Percentiles rank a stretch among this genome's conserved stretches.
Conservation (phyloP, 2,888 invertebrate genomes). For the Zonitis immaculata region DNA sequence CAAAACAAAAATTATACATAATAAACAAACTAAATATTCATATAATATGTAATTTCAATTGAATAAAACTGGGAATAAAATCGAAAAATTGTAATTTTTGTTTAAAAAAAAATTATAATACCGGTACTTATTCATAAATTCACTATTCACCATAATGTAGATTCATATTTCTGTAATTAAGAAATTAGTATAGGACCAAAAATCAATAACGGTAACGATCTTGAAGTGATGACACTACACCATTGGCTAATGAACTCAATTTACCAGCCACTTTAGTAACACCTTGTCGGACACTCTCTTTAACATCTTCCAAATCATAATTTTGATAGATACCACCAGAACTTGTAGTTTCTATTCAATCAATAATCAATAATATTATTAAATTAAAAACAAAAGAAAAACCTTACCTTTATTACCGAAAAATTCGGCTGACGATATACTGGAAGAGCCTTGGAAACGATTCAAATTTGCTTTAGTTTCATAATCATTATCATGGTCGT, state of each 20-base stretch:
- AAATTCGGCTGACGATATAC: slow-evolving; percentile 95
- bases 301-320: slow-evolving; percentile 91
- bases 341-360: slow-evolving; percentile 15
- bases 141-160: slow-evolving; percentile 5
- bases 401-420: slow-evolving; percentile 55
- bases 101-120: background rate
- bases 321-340: slow-evolving; percentile 49
- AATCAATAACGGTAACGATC: slow-evolving; percentile 43
- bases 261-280: slow-evolving; percentile 97
- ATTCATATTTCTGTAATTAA: slow-evolving; percentile 1
- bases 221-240: slow-evolving; percentile 90
- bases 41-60: background rate
- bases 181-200: too few relatives aligned
- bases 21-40: background rate
- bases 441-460: slow-evolving; percentile 87
- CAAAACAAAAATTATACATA: background rate
- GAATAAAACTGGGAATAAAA: too few relatives aligned
- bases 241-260: slow-evolving; percentile 89
- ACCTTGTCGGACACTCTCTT: slow-evolving; percentile 94
- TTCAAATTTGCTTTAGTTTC: slow-evolving; percentile 57
- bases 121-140: slow-evolving; percentile 8
- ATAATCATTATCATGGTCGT: slow-evolving; percentile 60
- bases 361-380: slow-evolving; percentile 5
- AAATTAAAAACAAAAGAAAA: background rate
- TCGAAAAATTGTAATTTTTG: background rate